Percentiles rank a stretch among this genome's conserved stretches.
Evolutionary conservation across 2,888 invertebrate species (phyloP).

Genomic region (Sesia apiformis): DNA sequence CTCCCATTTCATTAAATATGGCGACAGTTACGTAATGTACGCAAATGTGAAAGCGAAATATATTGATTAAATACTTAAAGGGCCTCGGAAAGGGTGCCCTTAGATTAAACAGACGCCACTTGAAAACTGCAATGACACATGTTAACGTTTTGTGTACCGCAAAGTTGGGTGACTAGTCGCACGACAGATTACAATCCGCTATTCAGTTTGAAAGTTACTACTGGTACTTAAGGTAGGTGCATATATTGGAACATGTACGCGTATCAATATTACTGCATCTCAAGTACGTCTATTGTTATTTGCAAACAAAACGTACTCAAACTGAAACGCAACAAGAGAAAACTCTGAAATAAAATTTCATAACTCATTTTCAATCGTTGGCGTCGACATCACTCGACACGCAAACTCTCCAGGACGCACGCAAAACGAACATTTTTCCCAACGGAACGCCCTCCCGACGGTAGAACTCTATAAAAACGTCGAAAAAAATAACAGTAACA

Average conservation of each 20-base stretch:
- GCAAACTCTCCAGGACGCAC: conserved; percentile 67
- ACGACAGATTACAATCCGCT: no score
- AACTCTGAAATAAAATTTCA: conserved; percentile 49
- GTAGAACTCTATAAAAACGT: conserved; percentile 71
- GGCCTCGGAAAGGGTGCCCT: conserved; percentile 51
- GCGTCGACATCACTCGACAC: conserved; percentile 62
- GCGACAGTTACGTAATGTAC: conserved; percentile 5
- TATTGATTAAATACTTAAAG: conserved; percentile 44
- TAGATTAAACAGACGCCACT: conserved; percentile 65
- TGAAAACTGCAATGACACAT: conserved; percentile 69
- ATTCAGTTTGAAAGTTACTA: no score
- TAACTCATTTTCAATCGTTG: conserved; percentile 60
- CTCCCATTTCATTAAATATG: no score
- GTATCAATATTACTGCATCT: neutral
- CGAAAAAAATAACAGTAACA: conserved; percentile 73
- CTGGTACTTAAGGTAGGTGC: conserved; percentile 11
- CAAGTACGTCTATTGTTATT: conserved; percentile 14
- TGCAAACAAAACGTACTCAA: conserved; percentile 34
- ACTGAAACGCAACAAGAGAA: conserved; percentile 35
- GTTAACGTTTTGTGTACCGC: conserved; percentile 44
- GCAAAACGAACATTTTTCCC: conserved; percentile 74
- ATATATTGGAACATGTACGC: no score
- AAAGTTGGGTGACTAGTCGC: conserved; percentile 18
- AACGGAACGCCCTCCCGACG: conserved; percentile 58
- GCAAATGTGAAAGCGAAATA: conserved; percentile 41